Evolutionary conservation across 2,888 invertebrate species (phyloP).

Genomic region (Zele albiditarsus): DNA sequence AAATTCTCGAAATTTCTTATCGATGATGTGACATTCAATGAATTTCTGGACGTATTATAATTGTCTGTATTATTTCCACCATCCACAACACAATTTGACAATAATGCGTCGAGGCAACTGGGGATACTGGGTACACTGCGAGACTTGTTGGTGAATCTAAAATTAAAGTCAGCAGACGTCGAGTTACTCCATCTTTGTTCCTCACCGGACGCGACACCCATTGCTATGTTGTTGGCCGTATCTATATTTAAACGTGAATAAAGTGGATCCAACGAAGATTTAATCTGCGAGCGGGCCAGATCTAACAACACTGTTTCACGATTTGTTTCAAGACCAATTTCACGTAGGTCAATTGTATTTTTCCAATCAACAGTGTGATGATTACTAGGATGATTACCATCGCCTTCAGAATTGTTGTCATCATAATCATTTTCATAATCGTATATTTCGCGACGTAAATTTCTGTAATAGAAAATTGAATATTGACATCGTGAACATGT

Average conservation of each 20-base stretch:
- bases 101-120: slow-evolving; percentile 60
- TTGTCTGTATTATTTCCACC: slow-evolving; percentile 29
- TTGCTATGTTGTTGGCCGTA: slow-evolving; percentile 56
- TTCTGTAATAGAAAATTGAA: slow-evolving; percentile 48
- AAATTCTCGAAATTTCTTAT: slow-evolving; percentile 66
- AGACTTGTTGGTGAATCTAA: slow-evolving; percentile 72
- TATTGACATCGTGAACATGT: slow-evolving; percentile 8
- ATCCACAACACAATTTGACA: slow-evolving; percentile 25
- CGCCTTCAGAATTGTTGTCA: slow-evolving; percentile 58
- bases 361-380: slow-evolving; percentile 67
- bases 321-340: slow-evolving; percentile 67
- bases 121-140: slow-evolving; percentile 71
- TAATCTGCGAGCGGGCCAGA: slow-evolving; percentile 42
- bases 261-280: slow-evolving; percentile 60
- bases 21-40: slow-evolving; percentile 48
- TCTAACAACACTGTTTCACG: slow-evolving; percentile 58
- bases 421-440: slow-evolving; percentile 66
- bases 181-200: slow-evolving; percentile 60
- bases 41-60: slow-evolving; percentile 28
- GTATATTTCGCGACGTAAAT: slow-evolving; percentile 56
- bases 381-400: slow-evolving; percentile 57
- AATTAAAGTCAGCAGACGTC: slow-evolving; percentile 65
- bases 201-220: slow-evolving; percentile 50
- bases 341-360: slow-evolving; percentile 68
- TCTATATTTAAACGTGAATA: slow-evolving; percentile 68